Evolutionary conservation across 2,113 vertebrate species (phyloP).

Genomic region (Antechinus stuartii): DNA sequence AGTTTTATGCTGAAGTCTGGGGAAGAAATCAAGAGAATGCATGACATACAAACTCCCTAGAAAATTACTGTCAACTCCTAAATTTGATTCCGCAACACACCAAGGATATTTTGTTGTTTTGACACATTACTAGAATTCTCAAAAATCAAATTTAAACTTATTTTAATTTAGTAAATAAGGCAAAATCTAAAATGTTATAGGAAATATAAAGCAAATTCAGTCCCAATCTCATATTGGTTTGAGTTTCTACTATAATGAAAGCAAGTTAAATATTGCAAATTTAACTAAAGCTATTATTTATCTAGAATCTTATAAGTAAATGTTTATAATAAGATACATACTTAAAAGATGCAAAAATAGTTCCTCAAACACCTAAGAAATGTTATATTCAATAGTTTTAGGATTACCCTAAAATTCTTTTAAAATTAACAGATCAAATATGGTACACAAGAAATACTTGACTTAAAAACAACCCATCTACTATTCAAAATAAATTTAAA

Average conservation of each 20-base stretch:
- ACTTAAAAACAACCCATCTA: neutral
- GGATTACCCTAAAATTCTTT: neutral
- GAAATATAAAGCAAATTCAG: neutral
- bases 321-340: slow-evolving; percentile 20
- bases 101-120: neutral
- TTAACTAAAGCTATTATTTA: neutral
- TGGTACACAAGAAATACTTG: neutral
- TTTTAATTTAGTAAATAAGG: neutral
- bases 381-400: slow-evolving; percentile 3
- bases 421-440: neutral
- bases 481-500: neutral
- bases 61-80: slow-evolving; percentile 46
- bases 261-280: neutral
- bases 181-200: neutral
- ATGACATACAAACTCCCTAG: slow-evolving; percentile 13
- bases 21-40: slow-evolving; percentile 23
- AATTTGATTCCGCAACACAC: neutral
- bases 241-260: neutral
- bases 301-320: neutral
- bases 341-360: slow-evolving; percentile 27
- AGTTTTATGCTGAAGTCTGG: slow-evolving; percentile 52
- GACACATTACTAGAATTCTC: slow-evolving; percentile 17
- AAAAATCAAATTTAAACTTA: slow-evolving; percentile 57
- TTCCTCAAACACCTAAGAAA: slow-evolving; percentile 40
- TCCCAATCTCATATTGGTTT: neutral